phyloP scores from a whole-genome alignment of 2,888 invertebrate species.

The Polydrusus tereticollis region DNA sequence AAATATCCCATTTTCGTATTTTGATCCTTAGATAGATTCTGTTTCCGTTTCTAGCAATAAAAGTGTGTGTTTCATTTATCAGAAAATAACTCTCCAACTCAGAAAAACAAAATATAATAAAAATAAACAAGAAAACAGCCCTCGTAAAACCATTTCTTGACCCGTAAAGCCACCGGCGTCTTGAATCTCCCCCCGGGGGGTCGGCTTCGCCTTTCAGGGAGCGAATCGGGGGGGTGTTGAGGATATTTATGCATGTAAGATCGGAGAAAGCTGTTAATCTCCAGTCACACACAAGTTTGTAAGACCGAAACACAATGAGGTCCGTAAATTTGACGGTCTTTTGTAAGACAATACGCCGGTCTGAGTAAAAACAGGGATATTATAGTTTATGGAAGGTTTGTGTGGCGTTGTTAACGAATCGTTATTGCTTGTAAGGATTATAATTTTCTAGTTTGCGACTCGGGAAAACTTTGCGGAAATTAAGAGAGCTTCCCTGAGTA shows the following conservation, averaged over 20 bases:
- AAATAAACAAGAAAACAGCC: neutral
- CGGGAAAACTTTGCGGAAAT: conserved; percentile 1
- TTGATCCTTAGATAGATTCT: neutral
- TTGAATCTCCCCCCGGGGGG: conserved; percentile 20
- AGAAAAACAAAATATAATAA: neutral
- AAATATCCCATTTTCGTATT: too few species aligned
- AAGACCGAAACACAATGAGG: conserved; percentile 47
- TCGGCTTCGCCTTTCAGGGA: neutral
- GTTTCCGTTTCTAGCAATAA: conserved; percentile 9
- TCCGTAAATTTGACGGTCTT: conserved; percentile 50
- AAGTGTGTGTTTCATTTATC: neutral
- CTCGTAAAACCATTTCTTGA: conserved; percentile 25
- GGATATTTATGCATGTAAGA: conserved; percentile 49
- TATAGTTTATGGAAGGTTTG: conserved; percentile 48
- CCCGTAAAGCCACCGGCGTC: conserved; percentile 22
- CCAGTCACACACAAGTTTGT: conserved; percentile 49
- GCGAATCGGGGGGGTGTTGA: neutral
- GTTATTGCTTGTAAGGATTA: conserved; percentile 47
- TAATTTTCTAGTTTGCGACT: conserved; percentile 26
- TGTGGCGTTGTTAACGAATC: conserved; percentile 38
- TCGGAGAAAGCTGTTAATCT: conserved; percentile 49
- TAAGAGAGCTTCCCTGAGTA: conserved; percentile 1
- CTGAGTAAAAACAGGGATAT: conserved; percentile 47
- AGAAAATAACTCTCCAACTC: neutral
- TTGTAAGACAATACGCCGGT: conserved; percentile 44